A percentile compares a stretch with the other conserved stretches of the same genome.
Conservation (phyloP, 53 echinoderm and acorn worm genomes). For the Antedon mediterranea region DNA sequence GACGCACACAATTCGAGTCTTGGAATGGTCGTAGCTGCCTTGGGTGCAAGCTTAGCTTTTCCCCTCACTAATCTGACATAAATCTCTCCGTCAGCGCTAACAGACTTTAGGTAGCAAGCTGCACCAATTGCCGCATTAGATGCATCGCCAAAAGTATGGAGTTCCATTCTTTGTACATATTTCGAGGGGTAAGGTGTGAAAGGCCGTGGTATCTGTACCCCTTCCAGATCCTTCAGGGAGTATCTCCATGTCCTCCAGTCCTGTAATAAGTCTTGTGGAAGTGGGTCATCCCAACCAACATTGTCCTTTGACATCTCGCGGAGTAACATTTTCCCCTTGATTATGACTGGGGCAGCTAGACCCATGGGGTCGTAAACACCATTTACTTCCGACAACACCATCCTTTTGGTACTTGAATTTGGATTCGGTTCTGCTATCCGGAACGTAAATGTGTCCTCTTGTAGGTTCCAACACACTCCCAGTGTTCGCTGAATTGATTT, state of each 20-base stretch:
- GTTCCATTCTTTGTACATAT: background rate
- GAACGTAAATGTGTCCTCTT: slow-evolving; percentile 14
- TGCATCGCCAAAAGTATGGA: background rate
- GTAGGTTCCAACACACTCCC: slow-evolving; percentile 13
- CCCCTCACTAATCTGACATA: background rate
- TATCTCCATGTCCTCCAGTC: background rate
- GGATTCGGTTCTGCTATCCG: background rate
- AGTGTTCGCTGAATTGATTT: slow-evolving; percentile 11
- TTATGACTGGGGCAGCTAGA: slow-evolving; percentile 17
- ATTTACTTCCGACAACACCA: slow-evolving; percentile 29
- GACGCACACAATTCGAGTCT: slow-evolving; percentile 18
- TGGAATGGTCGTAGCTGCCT: slow-evolving; percentile 13
- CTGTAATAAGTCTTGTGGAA: too few relatives aligned
- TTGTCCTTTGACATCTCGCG: slow-evolving; percentile 4
- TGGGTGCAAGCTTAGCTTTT: slow-evolving; percentile 2
- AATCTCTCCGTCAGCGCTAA: background rate
- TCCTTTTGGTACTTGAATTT: slow-evolving; percentile 15
- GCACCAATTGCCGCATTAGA: background rate
- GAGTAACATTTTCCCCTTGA: slow-evolving; percentile 20
- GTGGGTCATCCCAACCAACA: background rate
- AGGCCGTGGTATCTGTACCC: background rate
- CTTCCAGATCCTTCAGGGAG: background rate
- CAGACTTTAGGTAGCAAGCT: background rate
- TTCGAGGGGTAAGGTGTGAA: background rate
- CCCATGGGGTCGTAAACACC: slow-evolving; percentile 17